Evolutionary conservation across 2,797 vertebrate species (phyloP).

Genomic region (Siniperca scherzeri): DNA sequence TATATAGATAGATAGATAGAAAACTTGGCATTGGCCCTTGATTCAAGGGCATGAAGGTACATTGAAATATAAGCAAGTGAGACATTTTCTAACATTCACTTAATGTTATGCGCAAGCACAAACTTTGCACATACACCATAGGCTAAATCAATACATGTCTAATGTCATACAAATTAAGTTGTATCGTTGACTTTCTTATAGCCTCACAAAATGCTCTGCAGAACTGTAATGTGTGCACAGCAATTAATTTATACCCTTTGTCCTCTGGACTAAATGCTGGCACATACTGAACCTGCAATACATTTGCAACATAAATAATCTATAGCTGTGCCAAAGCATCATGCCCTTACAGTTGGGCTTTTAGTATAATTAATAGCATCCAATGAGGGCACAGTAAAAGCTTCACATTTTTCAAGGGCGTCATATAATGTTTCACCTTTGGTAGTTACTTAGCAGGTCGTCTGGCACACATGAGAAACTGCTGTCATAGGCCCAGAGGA

Average conservation of each 20-base stretch:
- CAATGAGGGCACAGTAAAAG: slow-evolving; percentile 64
- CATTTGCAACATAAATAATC: slow-evolving; percentile 70
- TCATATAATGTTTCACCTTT: slow-evolving; percentile 66
- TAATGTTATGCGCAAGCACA: neutral
- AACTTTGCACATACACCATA: slow-evolving; percentile 14
- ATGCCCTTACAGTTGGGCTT: slow-evolving; percentile 48
- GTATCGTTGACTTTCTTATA: neutral
- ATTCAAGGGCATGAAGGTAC: slow-evolving; percentile 23
- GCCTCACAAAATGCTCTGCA: slow-evolving; percentile 12
- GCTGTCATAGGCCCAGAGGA: slow-evolving; percentile 62
- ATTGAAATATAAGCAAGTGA: slow-evolving; percentile 11
- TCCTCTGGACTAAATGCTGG: slow-evolving; percentile 59
- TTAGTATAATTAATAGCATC: slow-evolving; percentile 76
- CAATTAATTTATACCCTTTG: slow-evolving; percentile 39
- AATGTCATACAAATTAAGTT: slow-evolving; percentile 9
- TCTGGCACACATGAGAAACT: slow-evolving; percentile 56
- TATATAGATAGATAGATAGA: neutral
- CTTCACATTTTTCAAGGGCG: slow-evolving; percentile 60
- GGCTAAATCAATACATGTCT: slow-evolving; percentile 18
- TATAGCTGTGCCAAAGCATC: slow-evolving; percentile 49
- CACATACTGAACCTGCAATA: slow-evolving; percentile 52
- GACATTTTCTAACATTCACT: neutral
- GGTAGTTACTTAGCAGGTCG: slow-evolving; percentile 59
- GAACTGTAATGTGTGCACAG: slow-evolving; percentile 34
- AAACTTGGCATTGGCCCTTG: neutral